phyloP scores from a whole-genome alignment of 1,140 invertebrate genomes.

The Hermatobates lingyangjiaoensis region DNA sequence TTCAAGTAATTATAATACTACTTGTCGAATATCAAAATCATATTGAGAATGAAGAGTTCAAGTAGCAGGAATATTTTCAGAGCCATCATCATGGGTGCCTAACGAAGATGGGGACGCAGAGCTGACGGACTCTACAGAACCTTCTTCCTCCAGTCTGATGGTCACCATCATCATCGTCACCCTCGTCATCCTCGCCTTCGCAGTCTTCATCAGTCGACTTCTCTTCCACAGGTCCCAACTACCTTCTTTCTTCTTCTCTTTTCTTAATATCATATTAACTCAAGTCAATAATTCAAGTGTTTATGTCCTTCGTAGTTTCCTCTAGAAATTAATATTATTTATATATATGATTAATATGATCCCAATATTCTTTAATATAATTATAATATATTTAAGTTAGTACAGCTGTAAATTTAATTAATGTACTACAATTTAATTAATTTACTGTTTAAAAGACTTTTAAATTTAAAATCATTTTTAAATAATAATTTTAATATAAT shows the following conservation, averaged over 20 bases:
- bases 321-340: background rate
- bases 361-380: background rate
- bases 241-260: background rate
- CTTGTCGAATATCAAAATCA: background rate
- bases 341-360: background rate
- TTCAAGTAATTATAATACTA: background rate
- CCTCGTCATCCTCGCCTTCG: slow-evolving; percentile 22
- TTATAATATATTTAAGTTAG: background rate
- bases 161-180: slow-evolving; percentile 22
- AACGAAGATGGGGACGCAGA: background rate
- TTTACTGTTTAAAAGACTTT: too few species aligned
- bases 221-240: slow-evolving; percentile 2
- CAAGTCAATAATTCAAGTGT: background rate
- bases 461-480: too few species aligned
- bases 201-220: slow-evolving; percentile 5
- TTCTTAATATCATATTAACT: background rate
- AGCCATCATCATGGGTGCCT: background rate
- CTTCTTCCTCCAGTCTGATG: background rate
- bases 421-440: too few species aligned
- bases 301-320: background rate
- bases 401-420: background rate
- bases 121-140: background rate
- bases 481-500: too few species aligned
- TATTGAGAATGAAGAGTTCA: background rate
- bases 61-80: background rate